Evolutionary conservation across 2,888 invertebrate species (phyloP), one percentile per base, ranked within the genome.

Genomic region (Glyphotaelius pellucidus): DNA sequence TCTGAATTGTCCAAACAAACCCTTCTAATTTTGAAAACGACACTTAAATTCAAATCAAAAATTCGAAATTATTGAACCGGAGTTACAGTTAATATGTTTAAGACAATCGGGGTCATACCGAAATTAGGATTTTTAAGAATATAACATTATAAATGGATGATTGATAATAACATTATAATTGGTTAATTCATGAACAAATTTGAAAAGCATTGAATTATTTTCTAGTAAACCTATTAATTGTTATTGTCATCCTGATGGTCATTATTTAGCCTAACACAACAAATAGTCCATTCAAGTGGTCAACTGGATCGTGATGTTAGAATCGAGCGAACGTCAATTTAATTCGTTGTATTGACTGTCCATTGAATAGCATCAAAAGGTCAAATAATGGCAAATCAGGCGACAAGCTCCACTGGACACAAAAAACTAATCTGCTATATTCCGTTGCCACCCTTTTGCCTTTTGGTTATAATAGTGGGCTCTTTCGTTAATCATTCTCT

Each of bases 401-500:
- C 83, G 83, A 79, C 47, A n/a, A 1, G 47, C 86, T 42, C 14
- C 47, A 80, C 14, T 80, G 11, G 30, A 5, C 38, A 67, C 32
- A 38, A 80, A 80, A 79, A 84, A 35, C 84, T 84, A 35, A 89
- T 89, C n/a, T 47, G 47, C n/a, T 14, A 15, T 30, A n/a, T n/a
- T 67, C 67, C n/a, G 88, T 35, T 35, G 15, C 81, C 80, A 42
- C 42, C 79, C 88, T 88, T 67, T 31, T 35, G 67, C 42, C 19
- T 67, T 67, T 67, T 67, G 67, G 25, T 67, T 25, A n/a, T 80
- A 89, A 89, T 89, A n/a, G 88, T 5, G 12, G 31, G 12, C 25
- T 79, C 79, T 32, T 79, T 89, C 32, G 38, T 15, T 35, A 32
- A 19, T 80, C 88, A 79, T 89, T 89, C 88, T 11, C 11, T 89